Evolutionary conservation across 2,113 vertebrate genomes (phyloP).

Genomic region (Dromas ardeola): DNA sequence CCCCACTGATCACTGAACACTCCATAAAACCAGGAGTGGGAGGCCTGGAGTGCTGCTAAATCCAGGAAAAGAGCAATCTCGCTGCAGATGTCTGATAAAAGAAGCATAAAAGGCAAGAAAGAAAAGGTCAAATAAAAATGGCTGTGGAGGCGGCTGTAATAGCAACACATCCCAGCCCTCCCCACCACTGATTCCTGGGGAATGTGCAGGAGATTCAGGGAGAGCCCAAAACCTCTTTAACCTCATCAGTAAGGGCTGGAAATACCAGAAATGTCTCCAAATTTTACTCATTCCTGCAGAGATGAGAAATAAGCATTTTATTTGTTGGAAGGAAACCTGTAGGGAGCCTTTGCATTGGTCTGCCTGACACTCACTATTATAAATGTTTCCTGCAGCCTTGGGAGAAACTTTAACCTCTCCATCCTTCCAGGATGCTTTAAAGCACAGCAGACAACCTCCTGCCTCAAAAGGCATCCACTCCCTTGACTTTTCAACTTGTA

Average conservation of each 20-base stretch:
- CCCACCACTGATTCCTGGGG: neutral
- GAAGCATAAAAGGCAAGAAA: neutral
- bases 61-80: neutral
- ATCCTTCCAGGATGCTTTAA: neutral
- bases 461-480: neutral
- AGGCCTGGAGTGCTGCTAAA: neutral
- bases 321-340: neutral
- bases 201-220: neutral
- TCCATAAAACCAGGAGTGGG: neutral
- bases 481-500: neutral
- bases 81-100: neutral
- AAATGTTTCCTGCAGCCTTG: neutral
- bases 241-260: neutral
- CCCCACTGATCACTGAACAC: neutral
- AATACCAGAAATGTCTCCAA: neutral
- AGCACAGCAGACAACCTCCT: neutral
- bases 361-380: neutral
- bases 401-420: neutral
- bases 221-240: neutral
- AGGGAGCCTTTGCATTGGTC: neutral
- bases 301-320: neutral
- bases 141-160: neutral
- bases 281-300: neutral
- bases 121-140: neutral
- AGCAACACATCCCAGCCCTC: neutral